Evolutionary conservation across 1,140 invertebrate species (phyloP), one percentile per base, ranked within the genome.

Genomic region (Neocloeon triangulifer): DNA sequence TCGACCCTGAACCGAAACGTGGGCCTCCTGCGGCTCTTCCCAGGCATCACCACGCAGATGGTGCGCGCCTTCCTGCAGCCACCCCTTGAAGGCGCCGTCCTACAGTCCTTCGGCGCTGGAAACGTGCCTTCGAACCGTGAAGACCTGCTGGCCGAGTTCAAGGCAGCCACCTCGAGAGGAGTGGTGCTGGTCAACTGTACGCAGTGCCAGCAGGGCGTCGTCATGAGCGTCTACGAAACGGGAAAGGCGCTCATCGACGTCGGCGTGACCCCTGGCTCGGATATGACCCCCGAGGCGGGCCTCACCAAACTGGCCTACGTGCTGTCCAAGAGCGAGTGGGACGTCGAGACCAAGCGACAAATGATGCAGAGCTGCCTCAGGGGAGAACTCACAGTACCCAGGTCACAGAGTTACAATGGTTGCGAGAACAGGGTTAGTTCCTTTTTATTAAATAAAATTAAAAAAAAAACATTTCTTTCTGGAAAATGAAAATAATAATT

Each of bases 261-360:
- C 42, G 88, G 88, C 5, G 76, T 95, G 4, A 70, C 88, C 28
- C 66, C 78, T 1, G 89, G 92, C 0, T 76, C 62, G 34, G 91
- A 97, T 49, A 94, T 96, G 82, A 97, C 91, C 0, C 71, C 77
- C 0, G 89, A 96, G 53, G 85, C 91, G 1, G 86, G 89, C 1
- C 53, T 95, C 1, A 73, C 82, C 2, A 97, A 97, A 56, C 56
- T 97, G 0, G 66, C 70, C 1, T 96, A 94, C 43, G 79, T 96
- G 1, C 55, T 97, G 4, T 75, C 79, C 0, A 88, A 89, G 48
- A 56, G 61, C 3, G 70, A 84, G 20, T 80, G 79, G 62, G 60
- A 66, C 32, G 51, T 69, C 5, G 55, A 74, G 19, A 66, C 66
- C 16, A 92, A 89, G 45, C 61, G 67, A 21, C 37, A 76, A 66